phyloP scores from a whole-genome alignment of 2,797 vertebrate genomes.

The Sebastes hubbsi region DNA sequence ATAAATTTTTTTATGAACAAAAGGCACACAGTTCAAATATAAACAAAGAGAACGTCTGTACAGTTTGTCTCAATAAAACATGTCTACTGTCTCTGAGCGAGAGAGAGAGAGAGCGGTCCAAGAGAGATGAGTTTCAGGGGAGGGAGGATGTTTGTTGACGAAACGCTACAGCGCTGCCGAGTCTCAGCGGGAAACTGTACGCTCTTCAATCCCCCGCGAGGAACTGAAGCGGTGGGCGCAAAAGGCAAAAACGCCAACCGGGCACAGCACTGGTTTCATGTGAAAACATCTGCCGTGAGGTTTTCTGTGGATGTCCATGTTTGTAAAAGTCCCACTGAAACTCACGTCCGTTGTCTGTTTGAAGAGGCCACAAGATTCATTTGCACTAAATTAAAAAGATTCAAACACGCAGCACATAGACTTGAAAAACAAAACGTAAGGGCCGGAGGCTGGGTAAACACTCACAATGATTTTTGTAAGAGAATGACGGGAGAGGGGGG shows the following conservation, averaged over 20 bases:
- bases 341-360: conserved; percentile 51
- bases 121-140: conserved; percentile 63
- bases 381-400: conserved; percentile 62
- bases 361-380: conserved; percentile 70
- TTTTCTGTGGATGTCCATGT: conserved; percentile 39
- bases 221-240: conserved; percentile 42
- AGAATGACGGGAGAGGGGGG: conserved; percentile 34
- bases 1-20: conserved; percentile 94
- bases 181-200: conserved; percentile 51
- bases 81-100: conserved; percentile 62
- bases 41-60: conserved; percentile 90
- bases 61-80: conserved; percentile 83
- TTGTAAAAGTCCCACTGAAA: conserved; percentile 53
- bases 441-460: conserved; percentile 61
- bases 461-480: conserved; percentile 47
- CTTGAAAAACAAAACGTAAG: conserved; percentile 26
- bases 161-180: conserved; percentile 41
- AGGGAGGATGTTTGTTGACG: conserved; percentile 33
- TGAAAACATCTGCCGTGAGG: conserved; percentile 62
- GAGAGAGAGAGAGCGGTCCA: conserved; percentile 38
- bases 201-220: conserved; percentile 47
- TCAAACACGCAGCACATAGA: conserved; percentile 71
- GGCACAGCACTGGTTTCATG: conserved; percentile 54
- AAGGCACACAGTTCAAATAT: conserved; percentile 93
- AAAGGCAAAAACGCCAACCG: conserved; percentile 49